Percentiles rank a stretch among this genome's conserved stretches.
Conservation (phyloP, 2,113 vertebrate genomes). For the Rhinopomastus cyanomelas region DNA sequence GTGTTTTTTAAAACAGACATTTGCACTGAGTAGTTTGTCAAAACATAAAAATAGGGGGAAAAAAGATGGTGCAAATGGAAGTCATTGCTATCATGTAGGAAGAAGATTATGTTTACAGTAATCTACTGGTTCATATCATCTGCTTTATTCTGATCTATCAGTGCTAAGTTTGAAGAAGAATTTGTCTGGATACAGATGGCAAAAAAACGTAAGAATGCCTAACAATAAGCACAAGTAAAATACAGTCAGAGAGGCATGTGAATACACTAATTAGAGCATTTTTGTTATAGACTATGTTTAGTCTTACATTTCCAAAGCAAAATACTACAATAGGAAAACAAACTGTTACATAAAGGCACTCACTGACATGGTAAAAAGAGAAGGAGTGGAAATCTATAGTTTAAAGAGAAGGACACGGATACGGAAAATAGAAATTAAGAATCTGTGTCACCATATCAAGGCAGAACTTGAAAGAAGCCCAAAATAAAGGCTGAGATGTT, state of each 20-base stretch:
- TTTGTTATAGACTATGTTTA: too few relatives aligned
- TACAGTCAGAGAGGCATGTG: background rate
- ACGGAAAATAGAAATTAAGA: background rate
- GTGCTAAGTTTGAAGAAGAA: background rate
- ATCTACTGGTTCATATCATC: background rate
- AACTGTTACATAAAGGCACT: background rate
- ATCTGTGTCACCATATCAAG: background rate
- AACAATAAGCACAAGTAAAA: background rate
- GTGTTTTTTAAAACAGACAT: background rate
- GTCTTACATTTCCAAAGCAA: background rate
- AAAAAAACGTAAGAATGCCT: background rate
- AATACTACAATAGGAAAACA: background rate
- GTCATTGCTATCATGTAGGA: background rate
- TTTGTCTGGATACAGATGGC: rapidly evolving
- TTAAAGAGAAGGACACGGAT: background rate
- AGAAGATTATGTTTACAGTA: background rate
- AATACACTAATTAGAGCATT: too few relatives aligned
- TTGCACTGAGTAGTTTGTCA: background rate
- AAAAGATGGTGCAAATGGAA: too few relatives aligned
- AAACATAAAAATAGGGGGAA: background rate
- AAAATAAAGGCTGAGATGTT: background rate
- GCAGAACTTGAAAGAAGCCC: background rate
- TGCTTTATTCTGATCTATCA: background rate
- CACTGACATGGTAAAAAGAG: background rate
- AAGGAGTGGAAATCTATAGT: background rate